Base-by-base conservation (phyloP, 2,888 invertebrate genomes). In the Omphaloscelis lunosa region DNA sequence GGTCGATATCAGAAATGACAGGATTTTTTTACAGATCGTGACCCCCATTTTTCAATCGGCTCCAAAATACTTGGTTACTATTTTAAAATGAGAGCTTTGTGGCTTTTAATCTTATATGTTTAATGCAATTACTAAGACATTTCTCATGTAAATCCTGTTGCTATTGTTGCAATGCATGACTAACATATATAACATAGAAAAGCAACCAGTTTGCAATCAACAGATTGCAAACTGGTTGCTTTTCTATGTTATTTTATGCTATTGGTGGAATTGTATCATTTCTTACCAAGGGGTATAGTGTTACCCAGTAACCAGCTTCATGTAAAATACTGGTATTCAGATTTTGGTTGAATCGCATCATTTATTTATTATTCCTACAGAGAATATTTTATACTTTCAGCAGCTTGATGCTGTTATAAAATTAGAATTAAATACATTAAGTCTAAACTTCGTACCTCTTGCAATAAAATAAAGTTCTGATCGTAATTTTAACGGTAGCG, bases 401-500 rank as follows among this genome's bases (percentile, higher is more conserved):
- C 5, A 34, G 39, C n/a, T 27, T 34, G 8, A 66, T n/a, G n/a
- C 9, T n/a, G 8, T 8, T 20, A 3, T 15, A 39, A 39, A 0
- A 11, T 6, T 7, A 20, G 23, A 65, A 41, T 65, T 7, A 34
- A 41, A 66, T n/a, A 34, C 1, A 63, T 63, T 34, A 20, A 62
- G 29, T 63, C n/a, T 56, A n/a, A 15, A 23, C 8, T 39, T n/a
- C 2, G 3, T 20, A 39, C 1, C 65, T 65, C n/a, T 29, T 41
- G 29, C 48, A 67, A 53, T 77, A 29, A 69, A 77, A 51, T 79
- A 17, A 63, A 58, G 17, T 41, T 1, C 23, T 9, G 39, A 27
- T 71, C 29, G 48, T 79, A 58, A 80, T 58, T 51, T 58, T 1
- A 56, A 80, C 41, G 17, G 72, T 72, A 65, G 63, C 23, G n/a